phyloP scores from a whole-genome alignment of 2,888 invertebrate species.

The Luffia ferchaultella region DNA sequence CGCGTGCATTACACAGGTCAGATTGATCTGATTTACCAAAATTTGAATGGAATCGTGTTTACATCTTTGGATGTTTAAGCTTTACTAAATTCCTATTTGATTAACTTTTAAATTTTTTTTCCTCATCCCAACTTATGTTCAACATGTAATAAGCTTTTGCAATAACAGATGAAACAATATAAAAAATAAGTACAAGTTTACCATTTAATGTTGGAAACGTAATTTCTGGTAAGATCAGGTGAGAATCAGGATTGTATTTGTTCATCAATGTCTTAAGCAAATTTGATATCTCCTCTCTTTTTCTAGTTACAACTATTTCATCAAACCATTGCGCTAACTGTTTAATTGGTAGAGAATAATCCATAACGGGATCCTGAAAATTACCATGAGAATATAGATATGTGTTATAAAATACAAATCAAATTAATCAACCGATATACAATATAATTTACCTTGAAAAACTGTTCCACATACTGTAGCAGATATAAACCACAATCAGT shows the following conservation, averaged over 20 bases:
- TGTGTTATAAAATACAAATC: not conserved
- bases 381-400: conserved; percentile 6
- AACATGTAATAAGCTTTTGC: too few relatives aligned
- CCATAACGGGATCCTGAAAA: conserved; percentile 79
- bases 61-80: too few relatives aligned
- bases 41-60: too few relatives aligned
- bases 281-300: conserved; percentile 86
- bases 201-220: conserved; percentile 81
- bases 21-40: too few relatives aligned
- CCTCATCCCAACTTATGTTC: too few relatives aligned
- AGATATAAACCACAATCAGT: conserved; percentile 97
- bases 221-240: conserved; percentile 74
- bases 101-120: too few relatives aligned
- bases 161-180: too few relatives aligned
- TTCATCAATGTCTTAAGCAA: conserved; percentile 79
- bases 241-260: conserved; percentile 73
- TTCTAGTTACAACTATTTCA: conserved; percentile 81
- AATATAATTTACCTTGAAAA: conserved; percentile 76
- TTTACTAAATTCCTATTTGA: too few relatives aligned
- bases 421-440: not conserved
- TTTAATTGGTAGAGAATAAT: conserved; percentile 85
- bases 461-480: conserved; percentile 95
- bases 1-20: too few relatives aligned
- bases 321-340: conserved; percentile 88
- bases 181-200: too few relatives aligned